Percentiles rank a stretch among this genome's conserved stretches.
These are phyloP conservation scores for Polydrusus pterygomalis DNA, from an alignment of 2,888 invertebrate genomes.

Conservation along the genomic window DNA sequence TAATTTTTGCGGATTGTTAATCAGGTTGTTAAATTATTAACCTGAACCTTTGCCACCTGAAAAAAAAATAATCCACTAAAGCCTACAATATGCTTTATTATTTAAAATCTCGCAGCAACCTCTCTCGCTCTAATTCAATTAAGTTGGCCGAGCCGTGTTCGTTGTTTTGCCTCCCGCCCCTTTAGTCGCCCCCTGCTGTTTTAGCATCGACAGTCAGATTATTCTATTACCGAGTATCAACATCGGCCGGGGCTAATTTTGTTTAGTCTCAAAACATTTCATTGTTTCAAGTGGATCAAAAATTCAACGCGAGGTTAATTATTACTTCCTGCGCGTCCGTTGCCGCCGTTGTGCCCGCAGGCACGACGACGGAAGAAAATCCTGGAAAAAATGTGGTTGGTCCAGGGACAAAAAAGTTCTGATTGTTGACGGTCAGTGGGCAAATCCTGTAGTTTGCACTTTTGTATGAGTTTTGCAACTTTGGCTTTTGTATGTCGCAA, in stretches of 20 bases:
- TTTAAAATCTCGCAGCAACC: constrained; percentile 61
- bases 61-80: constrained; percentile 64
- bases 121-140: constrained; percentile 65
- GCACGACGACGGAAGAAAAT: constrained; percentile 28
- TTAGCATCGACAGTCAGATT: constrained; percentile 74
- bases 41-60: constrained; percentile 21
- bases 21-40: constrained; percentile 1
- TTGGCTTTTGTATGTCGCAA: constrained; percentile 1
- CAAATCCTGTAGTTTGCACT: constrained; percentile 31
- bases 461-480: constrained; percentile 3
- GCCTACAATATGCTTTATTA: constrained; percentile 64
- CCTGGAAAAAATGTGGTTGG: constrained; percentile 16
- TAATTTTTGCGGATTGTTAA: too few relatives aligned
- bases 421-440: constrained; percentile 26
- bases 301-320: constrained; percentile 80
- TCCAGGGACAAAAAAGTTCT: constrained; percentile 26
- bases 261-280: constrained; percentile 82
- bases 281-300: constrained; percentile 81
- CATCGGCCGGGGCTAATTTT: constrained; percentile 77
- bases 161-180: constrained; percentile 59
- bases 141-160: constrained; percentile 55
- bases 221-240: constrained; percentile 83
- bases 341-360: constrained; percentile 32
- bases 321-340: constrained; percentile 59
- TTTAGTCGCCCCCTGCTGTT: constrained; percentile 57